These are phyloP conservation scores for Gymnocypris eckloni DNA, from an alignment of 2,797 vertebrate species.

Conservation along the genomic window DNA sequence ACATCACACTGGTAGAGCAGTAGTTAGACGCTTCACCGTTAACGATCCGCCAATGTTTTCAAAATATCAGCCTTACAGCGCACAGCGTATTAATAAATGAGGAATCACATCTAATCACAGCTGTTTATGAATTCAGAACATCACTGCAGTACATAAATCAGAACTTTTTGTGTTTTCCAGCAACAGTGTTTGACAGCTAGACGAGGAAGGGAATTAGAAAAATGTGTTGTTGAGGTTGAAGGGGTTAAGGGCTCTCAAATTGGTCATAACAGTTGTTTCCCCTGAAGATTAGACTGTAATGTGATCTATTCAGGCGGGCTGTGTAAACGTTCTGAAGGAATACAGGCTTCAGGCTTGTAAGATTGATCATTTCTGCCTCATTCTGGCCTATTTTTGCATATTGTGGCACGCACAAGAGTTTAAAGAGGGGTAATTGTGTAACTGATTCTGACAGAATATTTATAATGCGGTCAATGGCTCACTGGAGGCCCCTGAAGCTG, in stretches of 20 bases:
- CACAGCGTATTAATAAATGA: constrained; percentile 45
- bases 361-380: constrained; percentile 54
- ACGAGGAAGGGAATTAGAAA: constrained; percentile 27
- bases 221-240: constrained; percentile 58
- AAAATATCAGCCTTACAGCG: neutral
- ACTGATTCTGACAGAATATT: constrained; percentile 49
- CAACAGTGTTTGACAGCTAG: constrained; percentile 63
- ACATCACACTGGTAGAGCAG: neutral
- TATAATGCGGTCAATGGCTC: constrained; percentile 32
- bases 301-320: constrained; percentile 50
- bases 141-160: constrained; percentile 37
- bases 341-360: constrained; percentile 27
- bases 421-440: constrained; percentile 49
- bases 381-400: constrained; percentile 47
- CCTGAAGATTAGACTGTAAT: constrained; percentile 50
- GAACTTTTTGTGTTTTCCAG: constrained; percentile 30
- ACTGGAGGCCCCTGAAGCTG: constrained; percentile 27
- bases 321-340: constrained; percentile 17
- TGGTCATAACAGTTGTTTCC: constrained; percentile 57
- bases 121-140: constrained; percentile 20
- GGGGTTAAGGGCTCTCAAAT: constrained; percentile 57
- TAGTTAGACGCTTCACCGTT: neutral
- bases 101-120: constrained; percentile 61
- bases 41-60: neutral
- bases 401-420: constrained; percentile 36